Conservation (phyloP, 2,888 invertebrate species). For the Falcaria lacertinaria region DNA sequence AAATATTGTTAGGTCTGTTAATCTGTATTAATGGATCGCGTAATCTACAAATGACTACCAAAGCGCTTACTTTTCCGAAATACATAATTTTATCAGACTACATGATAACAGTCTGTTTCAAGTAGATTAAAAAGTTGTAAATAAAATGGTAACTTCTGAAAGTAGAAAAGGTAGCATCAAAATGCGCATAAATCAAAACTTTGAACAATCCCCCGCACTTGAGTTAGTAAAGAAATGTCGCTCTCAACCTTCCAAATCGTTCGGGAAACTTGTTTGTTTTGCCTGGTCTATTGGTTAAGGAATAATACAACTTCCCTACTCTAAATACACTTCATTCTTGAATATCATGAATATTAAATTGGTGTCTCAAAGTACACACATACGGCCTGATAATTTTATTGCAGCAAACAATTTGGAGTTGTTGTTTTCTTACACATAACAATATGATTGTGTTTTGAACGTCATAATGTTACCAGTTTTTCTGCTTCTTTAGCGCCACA, state of each 20-base stretch:
- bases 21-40: too few relatives aligned
- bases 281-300: conserved; percentile 29
- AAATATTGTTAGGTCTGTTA: too few relatives aligned
- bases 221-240: conserved; percentile 38
- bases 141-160: conserved; percentile 31
- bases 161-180: conserved; percentile 40
- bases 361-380: neutral
- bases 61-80: neutral
- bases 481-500: too few relatives aligned
- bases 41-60: neutral
- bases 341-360: neutral
- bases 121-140: conserved; percentile 44
- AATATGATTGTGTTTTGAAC: too few relatives aligned
- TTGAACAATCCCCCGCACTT: conserved; percentile 36
- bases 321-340: conserved; percentile 5
- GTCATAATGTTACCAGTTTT: too few relatives aligned
- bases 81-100: neutral
- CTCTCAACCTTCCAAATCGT: conserved; percentile 42
- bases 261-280: conserved; percentile 34
- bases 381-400: too few relatives aligned
- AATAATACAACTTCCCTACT: conserved; percentile 19
- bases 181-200: conserved; percentile 66
- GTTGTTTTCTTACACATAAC: too few relatives aligned
- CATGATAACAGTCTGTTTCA: conserved; percentile 8
- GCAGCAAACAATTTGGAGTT: too few relatives aligned